Evolutionary conservation across 2,888 invertebrate genomes (phyloP), one percentile per base, ranked within the genome.

Genomic region (Polydrusus pterygomalis): DNA sequence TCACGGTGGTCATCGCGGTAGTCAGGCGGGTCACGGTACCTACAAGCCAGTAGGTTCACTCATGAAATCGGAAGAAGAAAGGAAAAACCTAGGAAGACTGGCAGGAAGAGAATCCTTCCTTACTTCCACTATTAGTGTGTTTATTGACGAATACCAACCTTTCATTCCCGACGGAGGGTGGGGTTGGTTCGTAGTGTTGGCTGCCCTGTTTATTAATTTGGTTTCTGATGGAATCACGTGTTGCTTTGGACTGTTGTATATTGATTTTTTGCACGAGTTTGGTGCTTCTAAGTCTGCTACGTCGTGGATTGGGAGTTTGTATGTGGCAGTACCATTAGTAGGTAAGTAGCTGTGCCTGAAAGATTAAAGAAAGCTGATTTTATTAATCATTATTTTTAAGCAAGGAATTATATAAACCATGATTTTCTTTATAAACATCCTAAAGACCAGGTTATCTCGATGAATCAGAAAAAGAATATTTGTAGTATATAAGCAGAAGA

Each of bases 141-240:
- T 78, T 54, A 79, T 82, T 2, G 81, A 81, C 15, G 79, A 79
- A 62, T 78, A 79, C 13, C 89, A 90, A 80, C 89, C 91, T 0
- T 89, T 89, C 47, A 91, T 93, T 51, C 95, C 95, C 0, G 95
- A 96, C 82, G 95, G 95, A 0, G 96, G 94, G 1, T 96, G 95
- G 94, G 96, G 96, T 6, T 97, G 96, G 97, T 90, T 96, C 30
- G 94, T 98, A 1, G 97, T 98, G 0, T 86, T 94, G 43, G 93
- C 96, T 2, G 95, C 96, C 0, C 92, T 98, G 80, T 86, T 96
- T 56, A 93, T 97, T 73, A 96, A 96, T 40, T 92, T 96, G 88
- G 94, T 98, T 58, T 96, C 96, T 40, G 98, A 98, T 86, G 98
- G 98, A 0, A 93, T 97, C 72, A 96, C 96, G 58, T 97, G 97